phyloP scores from a whole-genome alignment of 2,797 vertebrate genomes.

The Amazona finschi region DNA sequence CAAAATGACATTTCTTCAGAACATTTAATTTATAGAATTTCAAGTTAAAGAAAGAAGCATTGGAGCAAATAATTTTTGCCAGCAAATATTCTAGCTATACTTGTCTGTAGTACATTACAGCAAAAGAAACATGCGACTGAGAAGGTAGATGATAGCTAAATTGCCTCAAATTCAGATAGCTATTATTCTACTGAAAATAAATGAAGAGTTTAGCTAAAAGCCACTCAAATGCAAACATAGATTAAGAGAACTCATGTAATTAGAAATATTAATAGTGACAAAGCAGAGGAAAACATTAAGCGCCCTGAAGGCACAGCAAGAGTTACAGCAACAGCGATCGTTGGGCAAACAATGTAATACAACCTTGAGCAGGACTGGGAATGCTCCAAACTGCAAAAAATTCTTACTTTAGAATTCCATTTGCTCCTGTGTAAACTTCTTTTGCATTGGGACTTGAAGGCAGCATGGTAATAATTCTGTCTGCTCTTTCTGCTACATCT shows the following conservation, averaged over 20 bases:
- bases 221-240: not conserved
- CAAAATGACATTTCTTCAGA: not conserved
- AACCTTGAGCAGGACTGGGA: not conserved
- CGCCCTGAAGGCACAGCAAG: not conserved
- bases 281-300: not conserved
- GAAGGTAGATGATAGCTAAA: not conserved
- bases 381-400: conserved; percentile 13
- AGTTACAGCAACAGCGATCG: not conserved
- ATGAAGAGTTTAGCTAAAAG: not conserved
- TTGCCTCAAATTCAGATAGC: not conserved
- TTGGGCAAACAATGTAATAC: not conserved
- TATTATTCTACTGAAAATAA: not conserved
- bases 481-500: conserved; percentile 94
- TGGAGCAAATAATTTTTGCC: not conserved
- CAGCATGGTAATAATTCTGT: conserved; percentile 98
- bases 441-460: conserved; percentile 91
- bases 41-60: not conserved
- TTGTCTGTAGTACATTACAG: not conserved
- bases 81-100: not conserved
- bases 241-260: not conserved
- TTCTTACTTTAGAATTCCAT: conserved; percentile 91
- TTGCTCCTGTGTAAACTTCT: conserved; percentile 91
- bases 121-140: not conserved
- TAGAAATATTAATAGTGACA: not conserved
- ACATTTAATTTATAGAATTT: not conserved